Percentiles rank a stretch among this genome's conserved stretches.
These are phyloP conservation scores for Chrysochloris asiatica DNA, from an alignment of 2,113 vertebrate genomes.

Conservation along the genomic window DNA sequence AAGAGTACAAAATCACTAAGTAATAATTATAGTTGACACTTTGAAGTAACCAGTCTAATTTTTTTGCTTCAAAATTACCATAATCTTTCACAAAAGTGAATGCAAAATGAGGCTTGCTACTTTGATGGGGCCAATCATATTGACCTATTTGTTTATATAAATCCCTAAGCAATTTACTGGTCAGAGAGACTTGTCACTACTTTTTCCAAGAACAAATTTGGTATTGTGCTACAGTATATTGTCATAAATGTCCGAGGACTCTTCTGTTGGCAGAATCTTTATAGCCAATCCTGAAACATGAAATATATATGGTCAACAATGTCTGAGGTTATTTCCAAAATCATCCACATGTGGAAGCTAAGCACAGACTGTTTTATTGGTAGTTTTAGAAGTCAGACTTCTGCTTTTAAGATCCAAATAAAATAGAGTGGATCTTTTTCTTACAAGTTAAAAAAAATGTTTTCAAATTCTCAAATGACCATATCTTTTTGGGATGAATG, in stretches of 20 bases:
- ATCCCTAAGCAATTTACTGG: slow-evolving; percentile 53
- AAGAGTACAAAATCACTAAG: slow-evolving; percentile 74
- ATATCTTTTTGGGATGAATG: neutral
- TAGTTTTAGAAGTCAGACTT: neutral
- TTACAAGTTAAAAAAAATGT: slow-evolving; percentile 28
- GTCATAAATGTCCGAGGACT: neutral
- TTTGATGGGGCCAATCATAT: slow-evolving; percentile 40
- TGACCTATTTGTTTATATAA: slow-evolving; percentile 68
- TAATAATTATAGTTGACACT: slow-evolving; percentile 80
- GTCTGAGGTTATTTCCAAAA: neutral
- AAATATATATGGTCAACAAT: neutral
- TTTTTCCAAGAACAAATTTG: slow-evolving; percentile 46
- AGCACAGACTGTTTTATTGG: neutral
- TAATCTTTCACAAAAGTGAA: slow-evolving; percentile 74
- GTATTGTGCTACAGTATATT: neutral
- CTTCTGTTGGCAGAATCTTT: slow-evolving; percentile 17
- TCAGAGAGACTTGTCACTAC: neutral
- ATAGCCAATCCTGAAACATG: neutral
- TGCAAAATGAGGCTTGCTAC: slow-evolving; percentile 49
- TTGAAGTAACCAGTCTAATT: slow-evolving; percentile 78
- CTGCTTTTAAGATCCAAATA: neutral
- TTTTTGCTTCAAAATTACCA: slow-evolving; percentile 75
- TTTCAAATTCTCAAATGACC: neutral
- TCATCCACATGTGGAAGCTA: neutral
- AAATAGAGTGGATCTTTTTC: neutral